Percentiles rank a stretch among this genome's conserved stretches.
Evolutionary conservation across 2,113 vertebrate genomes (phyloP).

Genomic region (Cheirogaleus medius): DNA sequence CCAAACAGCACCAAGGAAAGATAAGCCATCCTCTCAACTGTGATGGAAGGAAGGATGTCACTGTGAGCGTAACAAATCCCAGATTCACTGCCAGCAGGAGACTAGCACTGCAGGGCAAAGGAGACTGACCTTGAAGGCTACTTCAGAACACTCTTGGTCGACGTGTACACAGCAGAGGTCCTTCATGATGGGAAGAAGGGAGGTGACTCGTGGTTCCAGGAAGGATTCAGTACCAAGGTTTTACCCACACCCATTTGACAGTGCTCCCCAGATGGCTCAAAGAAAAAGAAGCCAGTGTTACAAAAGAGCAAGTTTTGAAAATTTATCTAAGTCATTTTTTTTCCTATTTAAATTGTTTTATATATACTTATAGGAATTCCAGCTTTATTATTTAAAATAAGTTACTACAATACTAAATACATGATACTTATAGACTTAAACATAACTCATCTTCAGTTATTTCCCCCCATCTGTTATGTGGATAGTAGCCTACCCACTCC

Average conservation of each 20-base stretch:
- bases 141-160: neutral
- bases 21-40: neutral
- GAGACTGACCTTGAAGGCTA: neutral
- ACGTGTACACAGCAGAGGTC: neutral
- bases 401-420: neutral
- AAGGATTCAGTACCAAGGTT: neutral
- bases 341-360: neutral
- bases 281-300: neutral
- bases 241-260: neutral
- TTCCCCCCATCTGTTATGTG: too few species aligned
- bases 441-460: neutral
- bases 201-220: fast-evolving
- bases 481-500: too few species aligned
- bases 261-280: neutral
- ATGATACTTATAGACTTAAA: neutral
- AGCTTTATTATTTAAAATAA: neutral
- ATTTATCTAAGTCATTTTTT: neutral
- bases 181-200: neutral
- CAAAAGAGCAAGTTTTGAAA: neutral
- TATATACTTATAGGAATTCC: neutral
- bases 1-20: neutral
- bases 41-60: neutral
- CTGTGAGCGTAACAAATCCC: neutral
- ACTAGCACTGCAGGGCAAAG: neutral
- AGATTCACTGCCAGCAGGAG: neutral